Base-by-base conservation (phyloP, 2,113 vertebrate species). In the Pedionomus torquatus region DNA sequence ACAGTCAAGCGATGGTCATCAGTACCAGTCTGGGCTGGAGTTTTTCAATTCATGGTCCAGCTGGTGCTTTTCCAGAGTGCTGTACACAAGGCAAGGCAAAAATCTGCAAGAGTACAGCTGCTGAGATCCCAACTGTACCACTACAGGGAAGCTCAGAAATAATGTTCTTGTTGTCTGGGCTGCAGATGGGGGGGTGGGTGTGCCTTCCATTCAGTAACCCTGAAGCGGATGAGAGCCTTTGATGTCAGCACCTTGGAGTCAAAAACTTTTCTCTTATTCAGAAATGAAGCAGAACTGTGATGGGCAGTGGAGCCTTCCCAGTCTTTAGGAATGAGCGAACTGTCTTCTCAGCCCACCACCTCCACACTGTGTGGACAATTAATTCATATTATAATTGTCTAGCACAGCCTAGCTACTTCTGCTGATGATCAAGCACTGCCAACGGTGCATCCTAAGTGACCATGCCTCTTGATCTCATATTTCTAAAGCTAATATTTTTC, bases 51-150 rank as follows among this genome's bases (percentile, higher is more conserved):
- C 51, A 52, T 11, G 13, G n/a, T 43, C 15, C 43, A 76, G n/a
- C 3, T 33, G 10, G 19, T 51, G 39, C 8, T 51, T 76, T 60
- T 51, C 17, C 21, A 43, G 5, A 48, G 17, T 48, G 44, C 7
- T 7, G 17, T 13, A 8, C 5, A 11, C 5, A n/a, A 52, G 41
- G 10, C 0, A 0, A 66, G 41, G 20, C 2, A 3, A 31, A 31
- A 4, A 13, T 21, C 48, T 69, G 28, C 26, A 41, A 41, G 35
- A 57, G 11, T 9, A 52, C 51, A 54, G 23, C 54, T 91, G 37
- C 31, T 64, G 52, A 55, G 9, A 39, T 51, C 46, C 55, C 60
- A 46, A 39, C 11, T 48, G 28, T 78, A 46, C 7, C 4, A 2
- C 24, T 66, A 31, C 1, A 0, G 37, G 31, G 43, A 71, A 37